Conservation (phyloP, 2,113 vertebrate genomes). For the Ailurus styani region DNA sequence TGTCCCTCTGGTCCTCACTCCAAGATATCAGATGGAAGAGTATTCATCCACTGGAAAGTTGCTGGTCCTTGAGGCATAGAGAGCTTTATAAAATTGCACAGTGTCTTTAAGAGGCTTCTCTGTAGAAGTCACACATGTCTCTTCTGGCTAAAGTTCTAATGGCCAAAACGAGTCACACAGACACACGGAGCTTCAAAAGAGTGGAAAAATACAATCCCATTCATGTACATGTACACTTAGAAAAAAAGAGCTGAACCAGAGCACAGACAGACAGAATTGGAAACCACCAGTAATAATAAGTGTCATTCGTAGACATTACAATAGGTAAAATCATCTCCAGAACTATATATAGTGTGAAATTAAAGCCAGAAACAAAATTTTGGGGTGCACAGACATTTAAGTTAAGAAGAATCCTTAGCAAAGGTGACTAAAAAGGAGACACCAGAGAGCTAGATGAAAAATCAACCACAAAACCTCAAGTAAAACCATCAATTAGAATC, state of each 20-base stretch:
- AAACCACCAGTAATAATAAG: neutral
- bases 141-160: neutral
- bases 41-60: neutral
- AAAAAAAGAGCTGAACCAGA: neutral
- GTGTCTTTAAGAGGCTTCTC: neutral
- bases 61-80: neutral
- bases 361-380: neutral
- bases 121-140: neutral
- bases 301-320: neutral
- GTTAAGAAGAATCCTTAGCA: neutral
- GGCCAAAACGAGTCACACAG: neutral
- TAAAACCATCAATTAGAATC: neutral
- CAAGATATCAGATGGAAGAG: neutral
- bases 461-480: neutral
- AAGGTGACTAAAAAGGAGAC: neutral
- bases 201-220: neutral
- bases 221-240: neutral
- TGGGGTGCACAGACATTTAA: neutral
- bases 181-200: neutral
- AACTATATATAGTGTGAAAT: neutral
- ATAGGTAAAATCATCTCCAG: neutral
- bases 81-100: neutral
- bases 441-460: neutral
- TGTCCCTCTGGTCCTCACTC: neutral
- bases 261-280: neutral